Evolutionary conservation across 2,888 invertebrate genomes (phyloP).

Genomic region (Steromphala cineraria): DNA sequence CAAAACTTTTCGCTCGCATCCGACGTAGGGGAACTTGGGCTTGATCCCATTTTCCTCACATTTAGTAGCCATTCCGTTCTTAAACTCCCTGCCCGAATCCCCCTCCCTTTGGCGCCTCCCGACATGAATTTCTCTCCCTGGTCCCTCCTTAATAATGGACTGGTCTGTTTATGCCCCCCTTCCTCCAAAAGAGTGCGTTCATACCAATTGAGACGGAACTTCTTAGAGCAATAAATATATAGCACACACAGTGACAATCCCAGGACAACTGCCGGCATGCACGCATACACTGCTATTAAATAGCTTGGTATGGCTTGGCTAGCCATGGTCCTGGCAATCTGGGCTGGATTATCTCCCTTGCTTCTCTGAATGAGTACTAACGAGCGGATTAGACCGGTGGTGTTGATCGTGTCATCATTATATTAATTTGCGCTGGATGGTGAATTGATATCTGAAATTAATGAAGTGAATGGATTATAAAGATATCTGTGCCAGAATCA

Average conservation of each 20-base stretch:
- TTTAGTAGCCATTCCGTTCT: constrained; percentile 51
- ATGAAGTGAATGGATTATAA: too few species aligned
- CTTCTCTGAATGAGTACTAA: background rate
- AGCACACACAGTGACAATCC: constrained; percentile 66
- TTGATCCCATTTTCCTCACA: constrained; percentile 62
- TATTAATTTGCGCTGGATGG: too few species aligned
- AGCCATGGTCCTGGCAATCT: constrained; percentile 4
- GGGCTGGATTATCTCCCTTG: background rate
- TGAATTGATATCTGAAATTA: too few species aligned
- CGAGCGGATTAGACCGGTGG: too few species aligned
- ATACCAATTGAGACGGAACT: constrained; percentile 80
- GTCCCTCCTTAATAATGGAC: constrained; percentile 19
- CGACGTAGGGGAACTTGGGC: constrained; percentile 56
- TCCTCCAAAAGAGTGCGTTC: constrained; percentile 79
- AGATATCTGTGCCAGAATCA: too few species aligned
- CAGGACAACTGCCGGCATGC: constrained; percentile 40
- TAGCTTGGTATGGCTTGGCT: constrained; percentile 25
- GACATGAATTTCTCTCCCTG: constrained; percentile 18
- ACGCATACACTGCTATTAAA: constrained; percentile 38
- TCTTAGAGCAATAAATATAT: constrained; percentile 78
- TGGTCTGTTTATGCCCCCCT: background rate
- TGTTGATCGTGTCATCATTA: too few species aligned
- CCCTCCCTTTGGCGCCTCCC: constrained; percentile 34
- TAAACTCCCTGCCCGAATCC: constrained; percentile 42
- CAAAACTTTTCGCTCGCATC: constrained; percentile 69